These are phyloP conservation scores for Drosophila neotestacea DNA, from an alignment of 2,888 invertebrate species.

Conservation along the genomic window DNA sequence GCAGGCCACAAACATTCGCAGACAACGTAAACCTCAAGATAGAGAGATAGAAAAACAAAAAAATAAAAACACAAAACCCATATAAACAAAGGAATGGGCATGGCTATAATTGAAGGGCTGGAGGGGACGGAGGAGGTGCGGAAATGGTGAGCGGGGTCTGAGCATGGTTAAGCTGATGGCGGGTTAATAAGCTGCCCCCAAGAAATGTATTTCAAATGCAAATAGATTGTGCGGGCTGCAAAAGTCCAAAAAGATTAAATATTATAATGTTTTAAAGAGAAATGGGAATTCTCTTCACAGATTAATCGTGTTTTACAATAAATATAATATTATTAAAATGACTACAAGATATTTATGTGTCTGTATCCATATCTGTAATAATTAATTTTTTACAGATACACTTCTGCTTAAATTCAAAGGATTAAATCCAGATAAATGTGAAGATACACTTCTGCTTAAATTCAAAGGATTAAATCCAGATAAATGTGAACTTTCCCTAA, in stretches of 20 bases:
- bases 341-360: no score
- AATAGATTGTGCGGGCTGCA: constrained; percentile 19
- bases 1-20: constrained; percentile 71
- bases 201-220: constrained; percentile 28
- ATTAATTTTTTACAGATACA: no score
- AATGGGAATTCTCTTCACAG: no score
- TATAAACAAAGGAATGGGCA: constrained; percentile 31
- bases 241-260: neutral
- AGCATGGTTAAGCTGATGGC: constrained; percentile 20
- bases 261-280: neutral
- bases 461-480: no score
- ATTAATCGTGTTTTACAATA: no score
- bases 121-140: no score
- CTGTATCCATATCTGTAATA: no score
- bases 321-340: no score
- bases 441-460: no score
- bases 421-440: no score
- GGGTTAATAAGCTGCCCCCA: constrained; percentile 48
- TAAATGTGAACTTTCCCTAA: no score
- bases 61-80: constrained; percentile 14
- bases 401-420: no score
- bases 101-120: constrained; percentile 34
- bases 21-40: constrained; percentile 48
- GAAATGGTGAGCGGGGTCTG: neutral
- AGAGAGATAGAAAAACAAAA: constrained; percentile 21